A percentile compares a stretch with the other conserved stretches of the same genome.
Evolutionary conservation across 2,797 vertebrate genomes (phyloP).

Genomic region (Lycodopsis pacificus): DNA sequence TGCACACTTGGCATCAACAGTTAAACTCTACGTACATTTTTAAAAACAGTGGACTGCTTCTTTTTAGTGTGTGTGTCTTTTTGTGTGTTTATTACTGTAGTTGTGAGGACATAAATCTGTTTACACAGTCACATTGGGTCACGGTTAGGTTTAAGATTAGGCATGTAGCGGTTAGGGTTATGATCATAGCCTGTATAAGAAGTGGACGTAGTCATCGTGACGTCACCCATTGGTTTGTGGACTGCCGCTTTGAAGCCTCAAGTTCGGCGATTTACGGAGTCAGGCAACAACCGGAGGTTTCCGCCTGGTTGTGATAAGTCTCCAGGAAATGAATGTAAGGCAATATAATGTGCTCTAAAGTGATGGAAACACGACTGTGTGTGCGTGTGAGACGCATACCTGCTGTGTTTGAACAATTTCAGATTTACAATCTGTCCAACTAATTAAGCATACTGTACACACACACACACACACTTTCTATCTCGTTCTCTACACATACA

Average conservation of each 20-base stretch:
- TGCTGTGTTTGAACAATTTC: conserved; percentile 12
- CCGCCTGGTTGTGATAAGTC: too few species aligned
- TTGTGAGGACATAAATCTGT: too few species aligned
- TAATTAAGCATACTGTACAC: conserved; percentile 37
- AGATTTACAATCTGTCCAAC: conserved; percentile 36
- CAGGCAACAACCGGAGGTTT: too few species aligned
- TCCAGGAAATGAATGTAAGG: not conserved
- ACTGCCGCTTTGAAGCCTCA: too few species aligned
- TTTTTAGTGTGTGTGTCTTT: conserved; percentile 16
- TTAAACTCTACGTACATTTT: not conserved
- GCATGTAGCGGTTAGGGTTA: too few species aligned
- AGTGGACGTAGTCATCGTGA: too few species aligned
- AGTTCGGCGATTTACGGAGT: too few species aligned
- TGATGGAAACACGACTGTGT: not conserved
- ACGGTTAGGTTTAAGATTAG: too few species aligned
- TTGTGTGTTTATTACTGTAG: not conserved
- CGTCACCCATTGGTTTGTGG: too few species aligned
- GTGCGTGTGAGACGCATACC: not conserved
- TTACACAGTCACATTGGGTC: too few species aligned
- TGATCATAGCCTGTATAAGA: too few species aligned
- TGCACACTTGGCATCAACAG: conserved; percentile 24
- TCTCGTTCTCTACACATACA: not conserved
- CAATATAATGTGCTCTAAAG: not conserved
- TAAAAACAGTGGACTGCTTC: conserved; percentile 24
- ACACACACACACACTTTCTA: not conserved